Base-by-base conservation (phyloP, 2,888 invertebrate genomes). In the Hirtodrosophila alboralis region DNA sequence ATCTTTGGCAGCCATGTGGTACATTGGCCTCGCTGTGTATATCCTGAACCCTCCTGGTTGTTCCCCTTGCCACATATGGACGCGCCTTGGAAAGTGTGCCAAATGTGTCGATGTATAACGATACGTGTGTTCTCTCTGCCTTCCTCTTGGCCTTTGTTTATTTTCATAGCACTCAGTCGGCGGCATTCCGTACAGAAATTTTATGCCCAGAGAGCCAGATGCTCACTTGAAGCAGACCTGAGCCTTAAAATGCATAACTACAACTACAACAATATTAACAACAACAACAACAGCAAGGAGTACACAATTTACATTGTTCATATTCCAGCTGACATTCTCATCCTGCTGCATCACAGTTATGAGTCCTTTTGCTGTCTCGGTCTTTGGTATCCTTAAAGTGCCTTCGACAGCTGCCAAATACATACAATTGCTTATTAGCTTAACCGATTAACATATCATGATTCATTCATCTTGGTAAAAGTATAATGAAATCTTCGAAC, bases 41-140 rank as follows among this genome's bases (percentile, higher is more conserved):
- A n/a, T n/a, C n/a, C n/a, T n/a, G n/a, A n/a, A n/a, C n/a, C n/a
- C n/a, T n/a, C n/a, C n/a, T n/a, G n/a, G n/a, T n/a, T n/a, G n/a
- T n/a, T n/a, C n/a, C n/a, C n/a, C n/a, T n/a, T n/a, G n/a, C n/a
- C n/a, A n/a, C n/a, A n/a, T n/a, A n/a, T n/a, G 59, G 58, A 51
- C 65, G 37, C 27, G 23, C 27, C 52, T 57, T n/a, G 33, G 27
- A 61, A 70, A 70, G 70, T 72, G 70, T 70, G 70, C 70, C 70
- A 66, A 68, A 53, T 44, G 64, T 71, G 64, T 66, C 60, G 48
- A 71, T 71, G n/a, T n/a, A n/a, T n/a, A n/a, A n/a, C n/a, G n/a
- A n/a, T 44, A 48, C 52, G 64, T 69, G 51, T 52, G 60, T 37
- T 48, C 30, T 41, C 49, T 18, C 18, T 18, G n/a, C n/a, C 18